Base-by-base conservation (phyloP, 2,888 invertebrate species). In the Cosmopolites sordidus region DNA sequence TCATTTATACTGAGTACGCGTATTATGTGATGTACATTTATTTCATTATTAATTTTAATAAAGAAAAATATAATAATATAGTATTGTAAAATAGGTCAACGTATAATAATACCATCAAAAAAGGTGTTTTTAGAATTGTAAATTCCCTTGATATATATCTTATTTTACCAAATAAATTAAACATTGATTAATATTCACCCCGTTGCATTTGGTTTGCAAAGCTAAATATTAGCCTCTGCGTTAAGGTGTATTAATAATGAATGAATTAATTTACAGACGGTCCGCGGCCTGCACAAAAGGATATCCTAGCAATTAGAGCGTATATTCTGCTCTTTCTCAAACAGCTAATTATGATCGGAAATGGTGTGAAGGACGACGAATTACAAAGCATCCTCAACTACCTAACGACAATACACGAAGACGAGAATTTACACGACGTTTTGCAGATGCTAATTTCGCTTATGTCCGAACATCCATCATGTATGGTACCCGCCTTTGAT, bases 401-500 rank as follows among this genome's bases (percentile, higher is more conserved):
- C 74, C 79, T 99, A 64, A 94, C 96, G 22, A 98, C 97, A 56
- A 92, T 97, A 80, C 92, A 97, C 72, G 97, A 98, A 89, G 97
- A 98, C 75, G 98, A 99, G 75, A 99, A 99, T 75, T 81, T 99
- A 56, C 94, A 96, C 71, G 99, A 99, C 73, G 97, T 99, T 3
- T 79, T 99, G 60, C 93, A 96, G 79, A 92, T 97, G 87, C 79
- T 96, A 64, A 97, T 98, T 72, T 91, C 92, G 1, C 78, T 99
- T 62, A 95, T 99, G 92, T 92, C 95, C 6, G 98, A 99, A 73
- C 96, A 98, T 74, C 99, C 99, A 1, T 92, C 96, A 62, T 95
- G 96, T 2, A 94, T 98, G 93, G 97, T 99, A 63, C 99, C 99
- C 33, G 95, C 96, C 48, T 99, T 99, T 75, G 98, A 99, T 77